Evolutionary conservation across 2,888 invertebrate species (phyloP), one percentile per base, ranked within the genome.

Genomic region (Tenthredo notha): DNA sequence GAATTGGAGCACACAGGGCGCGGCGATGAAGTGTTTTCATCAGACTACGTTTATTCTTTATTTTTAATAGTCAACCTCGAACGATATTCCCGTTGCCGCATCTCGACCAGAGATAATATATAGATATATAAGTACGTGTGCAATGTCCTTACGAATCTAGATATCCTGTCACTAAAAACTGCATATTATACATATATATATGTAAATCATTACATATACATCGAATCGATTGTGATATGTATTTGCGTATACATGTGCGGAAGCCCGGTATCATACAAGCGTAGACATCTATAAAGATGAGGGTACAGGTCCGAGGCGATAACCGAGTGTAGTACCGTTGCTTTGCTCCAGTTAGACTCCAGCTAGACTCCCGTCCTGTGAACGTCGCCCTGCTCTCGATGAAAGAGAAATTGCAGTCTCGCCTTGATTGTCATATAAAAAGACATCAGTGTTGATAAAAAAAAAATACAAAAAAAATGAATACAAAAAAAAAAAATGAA

Each of bases 391-490:
- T 87, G 85, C 87, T 88, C 88, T 86, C 86, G 89, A 91, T 89
- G 92, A 92, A 92, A 92, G 92, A 92, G 92, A 92, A 92, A 92
- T 91, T 90, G 89, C 54, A 54, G 54, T 88, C 88, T 88, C 88
- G 88, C 86, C 87, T 90, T 87, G 87, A 87, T 84, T 61, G 61
- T 80, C 61, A n/a, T 21, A 37, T 18, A 61, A 80, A 77, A 80
- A 47, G 47, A 21, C 61, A 25, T 61, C 25, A 61, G 61, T 7
- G n/a, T 15, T 50, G n/a, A 25, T 47, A 25, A 33, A 10, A 15
- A 10, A 12, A 7, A 7, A 37, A 6, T 7, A 33, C 33, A 33
- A 2, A 33, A 18, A 33, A 33, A 33, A 33, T n/a, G n/a, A n/a
- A n/a, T n/a, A n/a, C n/a, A n/a, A 10, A 15, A 10, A 12, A 33